Conservation (phyloP, 2,797 vertebrate species). For the Bucorvus abyssinicus region DNA sequence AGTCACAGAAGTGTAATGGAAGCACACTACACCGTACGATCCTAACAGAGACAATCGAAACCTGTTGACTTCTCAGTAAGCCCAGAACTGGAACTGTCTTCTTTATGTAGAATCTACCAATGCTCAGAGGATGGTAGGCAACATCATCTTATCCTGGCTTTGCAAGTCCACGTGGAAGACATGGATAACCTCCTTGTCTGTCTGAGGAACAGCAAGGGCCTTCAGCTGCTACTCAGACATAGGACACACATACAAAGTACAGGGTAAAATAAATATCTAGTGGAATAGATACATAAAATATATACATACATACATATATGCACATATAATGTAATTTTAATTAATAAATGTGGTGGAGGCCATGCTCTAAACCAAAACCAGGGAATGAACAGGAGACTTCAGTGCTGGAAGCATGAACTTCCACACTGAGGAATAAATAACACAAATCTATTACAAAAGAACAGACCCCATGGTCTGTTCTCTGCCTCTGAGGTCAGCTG, state of each 20-base stretch:
- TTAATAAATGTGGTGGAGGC: neutral
- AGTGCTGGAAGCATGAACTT: neutral
- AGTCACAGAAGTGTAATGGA: neutral
- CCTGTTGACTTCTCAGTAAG: neutral
- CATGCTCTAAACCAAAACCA: neutral
- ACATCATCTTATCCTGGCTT: neutral
- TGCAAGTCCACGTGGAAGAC: neutral
- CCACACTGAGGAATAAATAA: neutral
- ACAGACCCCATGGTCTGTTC: rapidly evolving
- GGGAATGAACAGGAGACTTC: neutral
- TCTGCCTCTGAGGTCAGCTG: neutral
- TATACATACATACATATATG: rapidly evolving
- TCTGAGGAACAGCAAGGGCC: neutral
- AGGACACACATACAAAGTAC: rapidly evolving
- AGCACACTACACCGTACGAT: neutral
- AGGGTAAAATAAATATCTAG: neutral
- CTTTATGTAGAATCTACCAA: neutral
- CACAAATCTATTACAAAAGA: neutral
- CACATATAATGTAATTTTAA: neutral
- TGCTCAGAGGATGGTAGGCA: neutral
- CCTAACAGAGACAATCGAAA: neutral
- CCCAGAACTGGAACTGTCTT: neutral
- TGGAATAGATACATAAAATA: neutral
- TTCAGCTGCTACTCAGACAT: neutral
- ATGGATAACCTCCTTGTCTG: neutral